Evolutionary conservation across 2,113 vertebrate species (phyloP).

Genomic region (Oncorhynchus gorbuscha): DNA sequence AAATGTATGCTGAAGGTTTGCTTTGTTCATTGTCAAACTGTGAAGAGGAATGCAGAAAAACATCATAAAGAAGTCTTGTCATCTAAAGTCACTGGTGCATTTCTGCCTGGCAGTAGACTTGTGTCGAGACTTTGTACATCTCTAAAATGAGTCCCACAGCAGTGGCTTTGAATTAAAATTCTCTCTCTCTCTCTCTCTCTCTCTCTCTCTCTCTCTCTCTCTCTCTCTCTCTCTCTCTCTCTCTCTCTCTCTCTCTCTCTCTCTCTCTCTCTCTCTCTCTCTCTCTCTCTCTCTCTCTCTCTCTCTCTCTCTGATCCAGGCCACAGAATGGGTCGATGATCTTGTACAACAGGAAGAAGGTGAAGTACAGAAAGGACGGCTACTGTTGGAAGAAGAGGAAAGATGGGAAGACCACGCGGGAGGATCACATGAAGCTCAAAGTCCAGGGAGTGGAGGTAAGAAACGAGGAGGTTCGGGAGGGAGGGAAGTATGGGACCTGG

Average conservation of each 20-base stretch:
- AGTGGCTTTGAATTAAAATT: slow-evolving; percentile 65
- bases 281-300: slow-evolving; percentile 27
- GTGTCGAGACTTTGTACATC: slow-evolving; percentile 62
- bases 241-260: not conserved
- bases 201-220: not conserved
- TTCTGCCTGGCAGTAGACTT: slow-evolving; percentile 49
- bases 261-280: not conserved
- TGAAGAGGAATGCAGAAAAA: slow-evolving; percentile 62
- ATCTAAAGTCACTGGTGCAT: slow-evolving; percentile 67
- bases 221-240: slow-evolving; percentile 27
- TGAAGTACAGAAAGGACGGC: slow-evolving; percentile 98
- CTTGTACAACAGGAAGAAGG: slow-evolving; percentile 99
- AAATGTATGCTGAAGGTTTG: slow-evolving; percentile 59
- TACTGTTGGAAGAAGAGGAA: slow-evolving; percentile 99
- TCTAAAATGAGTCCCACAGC: slow-evolving; percentile 64
- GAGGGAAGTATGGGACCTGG: slow-evolving; percentile 17
- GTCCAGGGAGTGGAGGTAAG: slow-evolving; percentile 99
- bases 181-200: not conserved
- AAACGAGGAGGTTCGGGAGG: slow-evolving; percentile 20
- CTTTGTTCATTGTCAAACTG: slow-evolving; percentile 70
- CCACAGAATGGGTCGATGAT: slow-evolving; percentile 99
- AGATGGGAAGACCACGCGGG: slow-evolving; percentile 97
- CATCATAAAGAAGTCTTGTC: slow-evolving; percentile 67
- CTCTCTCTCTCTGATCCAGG: slow-evolving; percentile 73
- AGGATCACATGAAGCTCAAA: slow-evolving; percentile 99